A percentile compares a stretch with the other conserved stretches of the same genome.
These are phyloP conservation scores for Vidua chalybeata DNA, from an alignment of 2,113 vertebrate species.

Conservation along the genomic window DNA sequence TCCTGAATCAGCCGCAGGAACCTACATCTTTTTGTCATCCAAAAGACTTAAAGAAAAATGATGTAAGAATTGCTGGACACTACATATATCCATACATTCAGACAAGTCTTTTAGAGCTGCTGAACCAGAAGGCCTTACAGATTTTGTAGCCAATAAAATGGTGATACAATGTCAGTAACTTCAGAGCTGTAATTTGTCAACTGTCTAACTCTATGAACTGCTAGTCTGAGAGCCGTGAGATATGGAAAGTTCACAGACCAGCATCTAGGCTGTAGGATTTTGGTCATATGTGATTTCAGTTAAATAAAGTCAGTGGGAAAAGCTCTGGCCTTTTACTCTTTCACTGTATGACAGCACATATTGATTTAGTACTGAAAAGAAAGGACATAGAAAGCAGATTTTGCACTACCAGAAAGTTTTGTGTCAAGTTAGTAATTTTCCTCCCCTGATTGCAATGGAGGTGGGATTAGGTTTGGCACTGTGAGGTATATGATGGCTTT, in stretches of 20 bases:
- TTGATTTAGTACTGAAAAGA: neutral
- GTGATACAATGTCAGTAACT: neutral
- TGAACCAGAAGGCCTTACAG: neutral
- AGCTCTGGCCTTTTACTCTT: neutral
- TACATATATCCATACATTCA: neutral
- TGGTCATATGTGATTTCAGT: neutral
- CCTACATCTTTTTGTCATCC: neutral
- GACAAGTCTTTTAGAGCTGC: neutral
- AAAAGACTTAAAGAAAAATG: neutral
- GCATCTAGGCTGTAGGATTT: neutral
- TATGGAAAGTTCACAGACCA: neutral
- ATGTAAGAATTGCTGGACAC: neutral
- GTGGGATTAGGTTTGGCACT: neutral
- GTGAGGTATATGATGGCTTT: neutral
- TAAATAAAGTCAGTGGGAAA: neutral
- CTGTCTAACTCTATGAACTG: neutral
- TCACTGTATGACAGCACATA: neutral
- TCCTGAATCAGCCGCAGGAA: neutral
- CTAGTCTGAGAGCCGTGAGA: neutral
- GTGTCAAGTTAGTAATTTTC: neutral
- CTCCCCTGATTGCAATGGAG: neutral
- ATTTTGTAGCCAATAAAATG: neutral
- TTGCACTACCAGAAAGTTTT: neutral
- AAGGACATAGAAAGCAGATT: neutral
- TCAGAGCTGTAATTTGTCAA: neutral